A percentile compares a stretch with the other conserved stretches of the same genome.
Conservation (phyloP, 2,113 vertebrate species). For the Ptilorrhoa leucosticta region DNA sequence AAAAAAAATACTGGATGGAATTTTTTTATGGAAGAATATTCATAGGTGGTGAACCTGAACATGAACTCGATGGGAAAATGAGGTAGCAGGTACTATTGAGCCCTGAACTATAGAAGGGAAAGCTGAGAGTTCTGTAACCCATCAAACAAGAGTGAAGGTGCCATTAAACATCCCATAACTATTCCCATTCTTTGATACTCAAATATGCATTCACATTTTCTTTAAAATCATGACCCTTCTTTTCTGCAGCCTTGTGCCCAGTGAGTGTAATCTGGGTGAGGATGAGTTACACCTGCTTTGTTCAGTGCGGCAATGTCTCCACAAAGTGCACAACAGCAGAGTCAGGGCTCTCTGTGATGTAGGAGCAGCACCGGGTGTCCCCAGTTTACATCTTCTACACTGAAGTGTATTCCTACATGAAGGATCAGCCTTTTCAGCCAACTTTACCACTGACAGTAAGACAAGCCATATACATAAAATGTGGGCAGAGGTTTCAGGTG, state of each 20-base stretch:
- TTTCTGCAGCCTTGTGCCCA: not conserved
- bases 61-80: not conserved
- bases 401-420: not conserved
- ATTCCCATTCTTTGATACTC: not conserved
- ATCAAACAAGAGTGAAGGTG: not conserved
- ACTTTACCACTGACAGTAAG: not conserved
- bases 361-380: not conserved
- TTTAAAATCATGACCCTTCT: not conserved
- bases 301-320: not conserved
- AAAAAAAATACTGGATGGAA: not conserved
- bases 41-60: not conserved
- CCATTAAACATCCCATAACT: not conserved
- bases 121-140: not conserved
- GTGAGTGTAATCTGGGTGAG: not conserved
- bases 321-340: not conserved
- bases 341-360: too few species aligned
- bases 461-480: not conserved
- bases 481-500: not conserved
- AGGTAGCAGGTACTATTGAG: not conserved
- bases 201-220: not conserved
- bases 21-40: not conserved
- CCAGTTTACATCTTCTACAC: not conserved
- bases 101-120: not conserved
- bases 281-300: not conserved
- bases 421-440: not conserved